Evolutionary conservation across 2,888 invertebrate genomes (phyloP), one percentile per base, ranked within the genome.

Genomic region (Limnephilus lunatus): DNA sequence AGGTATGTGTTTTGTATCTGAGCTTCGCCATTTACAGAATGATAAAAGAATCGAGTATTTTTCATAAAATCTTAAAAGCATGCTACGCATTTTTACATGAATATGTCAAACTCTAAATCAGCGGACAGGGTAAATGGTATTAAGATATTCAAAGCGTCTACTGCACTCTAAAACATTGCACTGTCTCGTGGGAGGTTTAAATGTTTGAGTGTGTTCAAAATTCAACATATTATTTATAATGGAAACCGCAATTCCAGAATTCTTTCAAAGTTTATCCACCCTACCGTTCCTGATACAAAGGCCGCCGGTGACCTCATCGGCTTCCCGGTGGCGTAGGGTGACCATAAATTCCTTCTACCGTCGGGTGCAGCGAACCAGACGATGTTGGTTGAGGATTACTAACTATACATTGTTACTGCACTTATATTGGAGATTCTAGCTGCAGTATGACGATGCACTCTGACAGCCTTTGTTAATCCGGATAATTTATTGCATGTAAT

Each of bases 341-440:
- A 85, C 85, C 85, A n/a, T 82, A 82, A 44, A 39, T 39, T 39
- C 32, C 85, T 3, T 39, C 12, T 32, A 19, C n/a, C 85, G 39
- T 30, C 48, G 35, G n/a, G 86, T 44, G 86, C 86, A 86, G 86
- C 15, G 82, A 35, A 44, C 39, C 85, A 83, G 82, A 83, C 82
- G 32, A 12, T 32, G 82, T 15, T 31, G 82, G 31, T 19, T 15
- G 15, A 32, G 83, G 25, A 19, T 83, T 32, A 25, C 9, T 68
- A 68, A 25, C 25, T 68, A 68, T 68, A 68, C 25, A 68, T 68
- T 68, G 25, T 68, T 68, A 68, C 68, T 68, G n/a, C 68, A 68
- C 68, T 25, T 68, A n/a, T 25, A 9, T 25, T 83, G 35, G 9
- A 32, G 83, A 39, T 32, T 35, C 39, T 83, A 83, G 83, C 35